phyloP scores from a whole-genome alignment of 2,113 vertebrate species.

The Opisthocomus hoazin region DNA sequence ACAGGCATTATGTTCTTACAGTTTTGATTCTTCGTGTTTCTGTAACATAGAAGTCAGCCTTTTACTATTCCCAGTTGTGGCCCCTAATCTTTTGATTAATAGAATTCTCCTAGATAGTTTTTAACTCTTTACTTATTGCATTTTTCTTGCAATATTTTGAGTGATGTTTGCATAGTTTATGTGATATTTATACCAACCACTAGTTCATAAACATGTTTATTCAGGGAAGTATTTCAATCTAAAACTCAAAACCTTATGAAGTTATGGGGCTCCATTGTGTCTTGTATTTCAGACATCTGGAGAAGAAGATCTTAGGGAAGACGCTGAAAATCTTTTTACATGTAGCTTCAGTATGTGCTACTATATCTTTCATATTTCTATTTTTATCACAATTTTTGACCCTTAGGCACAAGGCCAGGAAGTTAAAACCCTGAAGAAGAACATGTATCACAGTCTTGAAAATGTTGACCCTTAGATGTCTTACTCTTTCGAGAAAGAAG shows the following conservation, averaged over 20 bases:
- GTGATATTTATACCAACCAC: neutral
- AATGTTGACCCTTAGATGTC: neutral
- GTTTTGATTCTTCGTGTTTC: neutral
- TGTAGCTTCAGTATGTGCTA: neutral
- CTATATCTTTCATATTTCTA: neutral
- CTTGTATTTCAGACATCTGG: neutral
- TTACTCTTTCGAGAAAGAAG: neutral
- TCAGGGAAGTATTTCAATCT: neutral
- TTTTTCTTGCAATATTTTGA: neutral
- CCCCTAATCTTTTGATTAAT: neutral
- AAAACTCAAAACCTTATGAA: neutral
- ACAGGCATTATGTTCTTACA: neutral
- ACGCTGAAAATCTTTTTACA: neutral
- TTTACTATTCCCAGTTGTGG: neutral
- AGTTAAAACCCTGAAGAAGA: neutral
- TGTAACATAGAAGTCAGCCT: neutral
- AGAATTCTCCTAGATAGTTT: neutral
- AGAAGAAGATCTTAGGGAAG: neutral
- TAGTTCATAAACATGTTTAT: neutral
- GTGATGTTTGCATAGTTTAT: neutral
- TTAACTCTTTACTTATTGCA: neutral
- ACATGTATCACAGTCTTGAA: neutral
- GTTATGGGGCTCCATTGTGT: neutral
- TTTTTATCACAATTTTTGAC: neutral
- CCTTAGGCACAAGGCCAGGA: neutral